Base-by-base conservation (phyloP, 2,113 vertebrate species). In the Heptranchias perlo region DNA sequence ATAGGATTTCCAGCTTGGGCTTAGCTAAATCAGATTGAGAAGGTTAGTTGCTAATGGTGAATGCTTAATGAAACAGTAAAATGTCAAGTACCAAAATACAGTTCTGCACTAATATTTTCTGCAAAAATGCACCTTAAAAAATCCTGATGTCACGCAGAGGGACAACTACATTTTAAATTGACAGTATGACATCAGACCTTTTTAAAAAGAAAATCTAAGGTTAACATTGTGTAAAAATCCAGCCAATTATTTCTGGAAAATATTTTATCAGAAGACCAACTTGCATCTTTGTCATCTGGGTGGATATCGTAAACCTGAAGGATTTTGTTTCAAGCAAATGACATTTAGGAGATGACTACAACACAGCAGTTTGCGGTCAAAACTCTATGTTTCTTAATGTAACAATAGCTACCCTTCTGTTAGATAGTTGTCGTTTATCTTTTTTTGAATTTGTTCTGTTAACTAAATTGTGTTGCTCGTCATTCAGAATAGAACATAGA, bases 1-100 rank as follows among this genome's bases (percentile, higher is more conserved):
- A 62, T 39, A 44, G 23, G 21, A 94, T 23, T 94, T 64, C 62
- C 23, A 65, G 92, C 65, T 39, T 94, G 61, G 16, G 3, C 44
- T 95, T 69, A 6, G 49, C 13, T 95, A 13, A 95, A 95, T 95
- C 94, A 69, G 94, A 44, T 39, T 93, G n/a, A 95, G 94, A 62
- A 28, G 44, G 64, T 95, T 95, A 49, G 47, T 73, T 95, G 94
- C 23, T 69, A 35, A 31, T 67, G 25, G 23, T 95, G 47, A 91
- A 58, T 35, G 61, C 47, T 28, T 61, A n/a, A 58, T 28, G 87
- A 95, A 69, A 73, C 23, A 49, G 47, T 67, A 35, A n/a, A 95
- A 69, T 69, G 13, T 67, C 94, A 52, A 95, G 47, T 49, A 69
- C 28, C 65, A 95, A 95, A 14, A 95, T 49, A 49, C 28, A 49